Percentiles rank a stretch among this genome's conserved stretches.
Conservation (phyloP, 2,888 invertebrate species). For the Tetheella fluctuosa region DNA sequence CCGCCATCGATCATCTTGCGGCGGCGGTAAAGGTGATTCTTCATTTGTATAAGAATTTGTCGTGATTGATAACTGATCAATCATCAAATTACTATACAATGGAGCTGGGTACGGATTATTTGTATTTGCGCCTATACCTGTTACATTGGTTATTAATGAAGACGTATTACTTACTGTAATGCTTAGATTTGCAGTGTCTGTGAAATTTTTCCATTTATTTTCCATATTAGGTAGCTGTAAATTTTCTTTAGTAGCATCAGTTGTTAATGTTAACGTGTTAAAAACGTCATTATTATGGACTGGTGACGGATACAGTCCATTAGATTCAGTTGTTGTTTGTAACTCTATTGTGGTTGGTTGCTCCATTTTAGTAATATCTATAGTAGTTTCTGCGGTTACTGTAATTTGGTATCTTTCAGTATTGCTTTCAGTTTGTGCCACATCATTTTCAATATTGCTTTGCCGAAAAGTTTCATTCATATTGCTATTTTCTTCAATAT, state of each 20-base stretch:
- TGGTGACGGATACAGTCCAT: constrained; percentile 26
- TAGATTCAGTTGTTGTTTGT: neutral
- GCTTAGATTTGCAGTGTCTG: constrained; percentile 30
- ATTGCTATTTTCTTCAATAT: constrained; percentile 19
- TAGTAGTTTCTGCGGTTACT: constrained; percentile 9
- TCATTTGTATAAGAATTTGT: constrained; percentile 62
- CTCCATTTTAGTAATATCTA: constrained; percentile 17
- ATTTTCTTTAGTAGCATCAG: constrained; percentile 22
- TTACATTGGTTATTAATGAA: constrained; percentile 27
- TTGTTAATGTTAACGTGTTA: constrained; percentile 24
- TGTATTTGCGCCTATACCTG: constrained; percentile 29
- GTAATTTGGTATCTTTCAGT: neutral
- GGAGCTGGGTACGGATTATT: constrained; percentile 54
- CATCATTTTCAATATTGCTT: constrained; percentile 19
- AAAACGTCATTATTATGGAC: constrained; percentile 26
- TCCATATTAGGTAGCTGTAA: constrained; percentile 34
- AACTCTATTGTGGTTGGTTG: constrained; percentile 6
- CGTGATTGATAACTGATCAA: constrained; percentile 68
- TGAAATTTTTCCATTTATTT: constrained; percentile 50
- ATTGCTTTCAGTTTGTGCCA: constrained; percentile 5
- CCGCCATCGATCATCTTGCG: constrained; percentile 64
- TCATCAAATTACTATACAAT: constrained; percentile 54
- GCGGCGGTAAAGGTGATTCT: constrained; percentile 50
- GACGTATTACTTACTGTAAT: constrained; percentile 19
- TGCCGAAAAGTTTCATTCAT: constrained; percentile 16